Evolutionary conservation across 2,113 vertebrate genomes (phyloP).

Genomic region (Euleptes europaea): DNA sequence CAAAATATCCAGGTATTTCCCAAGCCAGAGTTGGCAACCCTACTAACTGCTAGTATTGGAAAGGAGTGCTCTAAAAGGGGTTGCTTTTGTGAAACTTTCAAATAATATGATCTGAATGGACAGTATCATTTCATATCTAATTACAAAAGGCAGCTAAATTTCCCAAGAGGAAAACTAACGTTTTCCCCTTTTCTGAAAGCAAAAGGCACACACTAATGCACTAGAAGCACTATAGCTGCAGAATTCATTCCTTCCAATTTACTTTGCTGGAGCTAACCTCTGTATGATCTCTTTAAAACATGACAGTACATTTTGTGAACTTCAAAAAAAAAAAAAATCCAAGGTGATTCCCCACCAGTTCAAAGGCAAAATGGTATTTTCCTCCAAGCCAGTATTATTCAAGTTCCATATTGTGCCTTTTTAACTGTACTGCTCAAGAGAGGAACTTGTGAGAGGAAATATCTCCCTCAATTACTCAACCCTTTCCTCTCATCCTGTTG

Average conservation of each 20-base stretch:
- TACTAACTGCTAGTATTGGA: not conserved
- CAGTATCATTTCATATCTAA: slow-evolving; percentile 18
- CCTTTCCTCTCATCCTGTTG: too few species aligned
- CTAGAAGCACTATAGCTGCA: not conserved
- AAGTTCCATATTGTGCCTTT: slow-evolving; percentile 21
- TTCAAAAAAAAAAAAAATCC: slow-evolving; percentile 19
- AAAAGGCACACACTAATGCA: not conserved
- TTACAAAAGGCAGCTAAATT: slow-evolving; percentile 7
- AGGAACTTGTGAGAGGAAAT: rapidly evolving
- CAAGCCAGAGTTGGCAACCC: too few species aligned
- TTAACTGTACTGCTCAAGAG: slow-evolving; percentile 29
- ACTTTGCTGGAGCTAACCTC: slow-evolving; percentile 20
- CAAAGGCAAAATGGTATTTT: not conserved
- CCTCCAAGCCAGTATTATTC: slow-evolving; percentile 35
- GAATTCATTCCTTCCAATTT: slow-evolving; percentile 39
- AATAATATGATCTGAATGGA: slow-evolving; percentile 2
- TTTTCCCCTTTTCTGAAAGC: slow-evolving; percentile 36
- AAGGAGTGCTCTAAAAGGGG: not conserved
- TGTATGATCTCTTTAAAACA: rapidly evolving
- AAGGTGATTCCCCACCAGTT: slow-evolving; percentile 38
- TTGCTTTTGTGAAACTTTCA: not conserved
- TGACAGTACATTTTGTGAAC: slow-evolving; percentile 27
- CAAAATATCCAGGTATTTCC: too few species aligned
- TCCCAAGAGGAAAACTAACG: slow-evolving; percentile 24
- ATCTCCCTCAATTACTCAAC: too few species aligned